Base-by-base conservation (phyloP, 1,140 invertebrate genomes). In the Hetaerina americana region DNA sequence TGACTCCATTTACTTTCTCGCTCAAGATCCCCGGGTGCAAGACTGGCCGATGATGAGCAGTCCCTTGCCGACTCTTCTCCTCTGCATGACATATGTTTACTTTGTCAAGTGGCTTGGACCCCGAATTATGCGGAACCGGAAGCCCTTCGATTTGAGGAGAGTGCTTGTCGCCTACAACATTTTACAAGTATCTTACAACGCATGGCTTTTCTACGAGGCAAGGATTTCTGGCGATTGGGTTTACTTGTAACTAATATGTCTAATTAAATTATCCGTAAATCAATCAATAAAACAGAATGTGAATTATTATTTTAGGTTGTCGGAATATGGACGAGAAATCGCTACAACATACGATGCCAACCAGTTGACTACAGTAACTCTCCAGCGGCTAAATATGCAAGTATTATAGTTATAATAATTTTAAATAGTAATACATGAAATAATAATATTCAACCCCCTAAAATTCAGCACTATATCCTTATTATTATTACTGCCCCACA, bases 311-410 rank as follows among this genome's bases (percentile, higher is more conserved):
- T n/a, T n/a, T n/a, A 57, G 40, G 40, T n/a, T 57, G 40, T 57
- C 22, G 22, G 15, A n/a, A n/a, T 57, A n/a, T 57, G 40, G 40
- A 18, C 15, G 15, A 57, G 22, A 1, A 57, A 57, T n/a, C 15
- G 22, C 15, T 57, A 57, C 40, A 57, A 57, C 40, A 57, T 57
- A 57, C 15, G 40, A 57, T 57, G 40, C 22, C 90, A 96, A 82
- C 90, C 92, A 2, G 90, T 95, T 6, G 89, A 91, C 79, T 94
- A 92, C 78, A 88, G 89, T 0, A 82, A 86, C 57, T 86, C 86
- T 79, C 88, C 90, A 6, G 86, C 87, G 78, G 88, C 91, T 70
- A 80, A 89, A 75, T 85, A 91, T 81, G 93, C 95, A 85, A 84
- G 85, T 83, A 74, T n/a, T n/a, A n/a, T n/a, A n/a, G n/a, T n/a